Conservation (phyloP, 64 coral and sea anemone genomes). For the Pocillopora verrucosa region DNA sequence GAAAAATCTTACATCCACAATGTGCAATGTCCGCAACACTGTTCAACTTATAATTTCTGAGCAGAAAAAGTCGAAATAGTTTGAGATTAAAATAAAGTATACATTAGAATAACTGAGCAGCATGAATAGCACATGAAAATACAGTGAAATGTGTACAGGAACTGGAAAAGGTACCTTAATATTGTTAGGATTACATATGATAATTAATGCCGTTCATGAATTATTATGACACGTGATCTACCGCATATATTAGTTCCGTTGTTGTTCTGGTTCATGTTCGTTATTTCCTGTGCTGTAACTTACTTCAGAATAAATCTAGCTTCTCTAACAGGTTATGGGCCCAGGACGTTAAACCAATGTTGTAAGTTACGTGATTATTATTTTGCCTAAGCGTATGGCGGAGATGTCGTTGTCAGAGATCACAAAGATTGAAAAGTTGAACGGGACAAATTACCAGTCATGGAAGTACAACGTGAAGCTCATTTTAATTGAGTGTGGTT, state of each 20-base stretch:
- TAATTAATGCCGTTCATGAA: not conserved
- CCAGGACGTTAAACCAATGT: slow-evolving; percentile 16
- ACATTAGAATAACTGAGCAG: not conserved
- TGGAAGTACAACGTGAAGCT: slow-evolving; percentile 58
- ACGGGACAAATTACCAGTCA: slow-evolving; percentile 52
- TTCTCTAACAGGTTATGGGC: not conserved
- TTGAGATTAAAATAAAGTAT: not conserved
- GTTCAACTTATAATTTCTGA: too few relatives aligned
- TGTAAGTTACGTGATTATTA: not conserved
- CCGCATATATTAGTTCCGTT: too few relatives aligned
- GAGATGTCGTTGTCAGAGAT: not conserved
- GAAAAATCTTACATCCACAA: slow-evolving; percentile 12
- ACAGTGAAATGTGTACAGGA: slow-evolving; percentile 47
- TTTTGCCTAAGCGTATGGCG: not conserved
- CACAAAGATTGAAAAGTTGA: slow-evolving; percentile 39
- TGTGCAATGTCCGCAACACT: not conserved
- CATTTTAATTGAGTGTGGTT: slow-evolving; percentile 42
- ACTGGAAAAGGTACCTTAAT: too few relatives aligned
- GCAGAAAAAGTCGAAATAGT: too few relatives aligned
- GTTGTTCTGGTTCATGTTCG: too few relatives aligned
- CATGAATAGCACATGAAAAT: too few relatives aligned
- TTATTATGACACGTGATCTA: too few relatives aligned
- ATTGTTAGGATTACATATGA: slow-evolving; percentile 12
- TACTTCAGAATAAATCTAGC: too few relatives aligned
- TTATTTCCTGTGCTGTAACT: too few relatives aligned